Evolutionary conservation across 2,797 vertebrate genomes (phyloP), one percentile per base, ranked within the genome.

Genomic region (Gymnoscopelus microlampas): DNA sequence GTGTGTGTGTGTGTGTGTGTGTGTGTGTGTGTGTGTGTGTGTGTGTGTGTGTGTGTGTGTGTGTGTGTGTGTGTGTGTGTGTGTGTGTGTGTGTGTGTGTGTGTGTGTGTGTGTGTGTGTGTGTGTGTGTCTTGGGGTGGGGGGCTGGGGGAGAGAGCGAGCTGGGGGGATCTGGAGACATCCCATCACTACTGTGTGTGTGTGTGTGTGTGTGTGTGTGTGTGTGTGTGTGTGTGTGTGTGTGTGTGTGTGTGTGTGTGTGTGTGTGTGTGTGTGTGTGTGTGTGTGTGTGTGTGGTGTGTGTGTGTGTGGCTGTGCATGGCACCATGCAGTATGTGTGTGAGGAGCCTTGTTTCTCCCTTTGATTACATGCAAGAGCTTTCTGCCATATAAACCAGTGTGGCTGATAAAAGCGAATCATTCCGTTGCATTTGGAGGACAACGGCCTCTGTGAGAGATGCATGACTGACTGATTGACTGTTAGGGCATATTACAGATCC

Each of bases 351-450:
- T 78, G 72, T 84, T 74, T 63, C 63, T 78, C 70, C 67, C 84
- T 92, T 89, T 90, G 88, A 90, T 89, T 89, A 72, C 24, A 69
- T 26, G 53, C 54, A 39, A 74, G 79, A 82, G 72, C 82, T 86
- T 87, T 67, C 85, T 85, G 88, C 76, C 77, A 53, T 79, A 80
- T 54, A 63, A 90, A 86, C 79, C 66, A 84, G 73, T 69, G 62
- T 44, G 71, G 81, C 71, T 79, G 86, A 91, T 88, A 80, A 88
- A 90, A 90, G 88, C 82, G 69, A 73, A 84, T 88, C 79, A 82
- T 57, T 80, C 75, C 77, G 58, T 72, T 87, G 86, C 81, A 86
- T 89, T 88, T 88, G 85, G 83, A 44, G 87, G 86, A 87, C 88
- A 82, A 80, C 85, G 84, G 85, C 90, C 88, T 89, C 76, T 48